Evolutionary conservation across 2,888 invertebrate genomes (phyloP), one percentile per base, ranked within the genome.

Genomic region (Chouioia cunea): DNA sequence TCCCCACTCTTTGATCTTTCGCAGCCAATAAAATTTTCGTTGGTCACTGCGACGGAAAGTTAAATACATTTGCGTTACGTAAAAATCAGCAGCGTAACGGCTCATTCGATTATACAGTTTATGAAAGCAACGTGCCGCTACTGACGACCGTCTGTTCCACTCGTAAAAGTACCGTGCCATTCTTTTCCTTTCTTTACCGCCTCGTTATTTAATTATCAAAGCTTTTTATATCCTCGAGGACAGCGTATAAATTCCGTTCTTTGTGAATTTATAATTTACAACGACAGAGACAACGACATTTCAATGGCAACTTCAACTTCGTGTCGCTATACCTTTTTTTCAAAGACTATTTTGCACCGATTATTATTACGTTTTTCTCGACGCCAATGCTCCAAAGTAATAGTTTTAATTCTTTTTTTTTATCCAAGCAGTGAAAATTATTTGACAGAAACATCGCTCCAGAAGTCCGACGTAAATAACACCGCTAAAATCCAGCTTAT

Each of bases 81-180:
- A 47, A 60, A 53, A 67, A 68, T 65, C 46, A 60, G 59, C 47
- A 23, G 56, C 56, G 43, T 48, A 48, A 68, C 54, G 18, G 60
- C 16, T 62, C 22, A 68, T 62, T 68, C 60, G 54, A 67, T 60
- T 60, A 54, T 67, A 36, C 52, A 53, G 18, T 59, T 66, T 54
- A 47, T 47, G 36, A 67, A 59, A 58, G 54, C 27, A n/a, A 16
- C 58, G 14, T 53, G 36, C 54, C 36, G 36, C 36, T 36, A 36
- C 36, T 58, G 23, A 47, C 18, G 54, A 22, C 44, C 57, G 62
- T 48, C 63, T 69, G 57, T 18, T 63, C 48, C 57, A 69, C 63
- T 63, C 57, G 48, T 69, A 69, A 69, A 69, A 69, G 20, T 63
- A 43, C 48, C 8, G 43, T 46, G 27, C 36, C 58, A 53, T 58